Conservation (phyloP, 2,797 vertebrate genomes). For the Clarias laeviceps region DNA sequence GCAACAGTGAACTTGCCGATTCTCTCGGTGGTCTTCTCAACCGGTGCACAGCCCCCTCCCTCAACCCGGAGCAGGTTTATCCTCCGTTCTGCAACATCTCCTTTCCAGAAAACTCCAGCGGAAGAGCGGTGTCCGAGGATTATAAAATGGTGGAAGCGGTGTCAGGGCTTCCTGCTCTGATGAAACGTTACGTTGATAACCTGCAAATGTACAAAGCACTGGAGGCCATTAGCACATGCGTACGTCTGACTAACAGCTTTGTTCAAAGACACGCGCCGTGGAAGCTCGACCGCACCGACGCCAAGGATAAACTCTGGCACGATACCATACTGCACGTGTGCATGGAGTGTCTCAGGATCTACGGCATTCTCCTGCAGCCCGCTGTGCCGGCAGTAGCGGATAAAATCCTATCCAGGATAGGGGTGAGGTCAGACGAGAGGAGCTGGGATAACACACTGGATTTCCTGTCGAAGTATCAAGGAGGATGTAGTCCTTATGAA, state of each 20-base stretch:
- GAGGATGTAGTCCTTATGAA: conserved; percentile 79
- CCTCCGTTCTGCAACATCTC: conserved; percentile 76
- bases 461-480: conserved; percentile 78
- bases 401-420: conserved; percentile 83
- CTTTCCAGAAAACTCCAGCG: conserved; percentile 68
- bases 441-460: conserved; percentile 66
- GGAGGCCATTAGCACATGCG: conserved; percentile 81
- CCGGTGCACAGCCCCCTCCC: conserved; percentile 82
- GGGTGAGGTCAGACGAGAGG: conserved; percentile 76
- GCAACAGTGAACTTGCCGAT: conserved; percentile 88
- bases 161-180: conserved; percentile 72
- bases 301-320: conserved; percentile 77
- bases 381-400: conserved; percentile 80
- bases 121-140: conserved; percentile 76
- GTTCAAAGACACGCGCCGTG: conserved; percentile 90
- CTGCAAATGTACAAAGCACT: conserved; percentile 89
- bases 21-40: conserved; percentile 87
- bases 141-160: conserved; percentile 79
- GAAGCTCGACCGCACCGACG: conserved; percentile 77
- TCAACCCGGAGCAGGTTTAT: conserved; percentile 86
- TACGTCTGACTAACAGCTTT: conserved; percentile 87
- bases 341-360: conserved; percentile 88
- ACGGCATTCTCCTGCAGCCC: conserved; percentile 88
- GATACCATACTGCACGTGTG: conserved; percentile 86
- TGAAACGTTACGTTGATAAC: conserved; percentile 76